A percentile compares a stretch with the other conserved stretches of the same genome.
Conservation (phyloP, 2,888 invertebrate species). For the Epinotia bilunana region DNA sequence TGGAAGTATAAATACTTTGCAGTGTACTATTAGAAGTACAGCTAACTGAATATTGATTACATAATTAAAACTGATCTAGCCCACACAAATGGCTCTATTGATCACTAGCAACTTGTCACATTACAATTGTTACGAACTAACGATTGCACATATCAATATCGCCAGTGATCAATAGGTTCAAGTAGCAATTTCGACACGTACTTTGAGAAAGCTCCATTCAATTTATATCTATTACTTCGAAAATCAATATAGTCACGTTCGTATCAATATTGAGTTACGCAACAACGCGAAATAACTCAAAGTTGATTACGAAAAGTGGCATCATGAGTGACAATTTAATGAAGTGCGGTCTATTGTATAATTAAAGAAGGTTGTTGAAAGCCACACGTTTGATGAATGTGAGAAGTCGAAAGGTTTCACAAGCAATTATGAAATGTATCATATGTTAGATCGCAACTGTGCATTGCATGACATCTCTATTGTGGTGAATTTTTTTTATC, state of each 20-base stretch:
- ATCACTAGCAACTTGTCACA: slow-evolving; percentile 6
- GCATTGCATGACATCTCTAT: background rate
- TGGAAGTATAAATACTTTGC: no score
- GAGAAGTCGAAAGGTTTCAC: slow-evolving; percentile 47
- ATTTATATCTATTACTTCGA: slow-evolving; percentile 46
- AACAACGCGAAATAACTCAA: slow-evolving; percentile 23
- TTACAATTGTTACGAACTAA: slow-evolving; percentile 13
- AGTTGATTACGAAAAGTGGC: slow-evolving; percentile 63
- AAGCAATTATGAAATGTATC: slow-evolving; percentile 20
- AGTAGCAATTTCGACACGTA: slow-evolving; percentile 17
- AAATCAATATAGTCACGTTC: slow-evolving; percentile 61
- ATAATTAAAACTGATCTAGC: background rate
- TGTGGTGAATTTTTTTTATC: background rate
- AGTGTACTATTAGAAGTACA: background rate
- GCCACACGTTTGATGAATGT: slow-evolving; percentile 65
- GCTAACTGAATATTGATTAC: background rate
- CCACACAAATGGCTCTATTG: background rate
- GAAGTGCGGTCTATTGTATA: slow-evolving; percentile 78
- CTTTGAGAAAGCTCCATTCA: slow-evolving; percentile 3
- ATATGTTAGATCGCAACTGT: slow-evolving; percentile 1
- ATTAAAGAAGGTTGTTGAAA: slow-evolving; percentile 75
- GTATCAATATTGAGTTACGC: slow-evolving; percentile 31
- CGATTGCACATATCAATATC: background rate
- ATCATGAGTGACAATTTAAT: slow-evolving; percentile 80
- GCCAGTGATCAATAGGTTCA: slow-evolving; percentile 8